Evolutionary conservation across 2,113 vertebrate genomes (phyloP), one percentile per base, ranked within the genome.

Genomic region (Sapayoa aenigma): DNA sequence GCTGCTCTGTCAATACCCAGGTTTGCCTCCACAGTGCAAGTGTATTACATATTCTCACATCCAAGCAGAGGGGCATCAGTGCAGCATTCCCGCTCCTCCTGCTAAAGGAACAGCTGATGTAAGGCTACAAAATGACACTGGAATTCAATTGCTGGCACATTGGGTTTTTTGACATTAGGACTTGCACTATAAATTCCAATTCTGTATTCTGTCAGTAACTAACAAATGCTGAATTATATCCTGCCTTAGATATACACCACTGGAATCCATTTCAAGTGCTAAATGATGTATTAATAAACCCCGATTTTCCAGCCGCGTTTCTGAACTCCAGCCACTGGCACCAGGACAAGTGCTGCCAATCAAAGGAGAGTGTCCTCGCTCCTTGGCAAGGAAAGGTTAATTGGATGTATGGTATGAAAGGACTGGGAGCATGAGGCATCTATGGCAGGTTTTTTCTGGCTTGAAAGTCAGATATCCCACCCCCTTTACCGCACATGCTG

Each of bases 231-330:
- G 96, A 96, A 97, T 97, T 95, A 97, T 97, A 97, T 97, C 84
- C 87, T 97, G 97, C 95, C 89, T 95, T 93, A 96, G 97, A 95
- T 96, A 91, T 95, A 94, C 92, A 52, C 94, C 94, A 76, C 69
- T 94, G 96, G 96, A 98, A 98, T 96, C 96, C 97, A 96, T 96
- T 97, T 97, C 96, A 94, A 98, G 93, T 69, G 90, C 92, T 97
- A 97, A 98, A 98, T 97, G 97, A 97, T 97, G 94, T 97, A 97
- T 98, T 98, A 98, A 98, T 97, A 97, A 97, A 95, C 95, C 84
- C 97, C 89, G 96, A 87, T 97, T 94, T 97, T 98, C 96, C 95
- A 95, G 92, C 95, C 85, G 97, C 58, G 94, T 80, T 94, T 95
- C 95, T 95, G 95, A 97, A 87, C 86, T 96, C 35, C 77, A 76